Evolutionary conservation across 2,797 vertebrate genomes (phyloP).

Genomic region (Sebastes taczanowskii): DNA sequence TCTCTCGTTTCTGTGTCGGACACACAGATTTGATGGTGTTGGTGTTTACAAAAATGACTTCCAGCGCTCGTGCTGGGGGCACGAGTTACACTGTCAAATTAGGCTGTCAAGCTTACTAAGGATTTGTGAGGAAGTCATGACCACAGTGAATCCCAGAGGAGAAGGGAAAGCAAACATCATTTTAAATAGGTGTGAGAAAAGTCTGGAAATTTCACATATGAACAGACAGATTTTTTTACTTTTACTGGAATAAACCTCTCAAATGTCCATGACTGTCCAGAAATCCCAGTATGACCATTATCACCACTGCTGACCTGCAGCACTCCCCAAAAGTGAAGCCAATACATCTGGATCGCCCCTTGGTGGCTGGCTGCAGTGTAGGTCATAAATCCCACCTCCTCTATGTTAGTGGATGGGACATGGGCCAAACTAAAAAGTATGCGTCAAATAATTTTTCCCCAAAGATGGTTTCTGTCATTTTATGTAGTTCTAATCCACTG

Average conservation of each 20-base stretch:
- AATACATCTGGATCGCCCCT: too few relatives aligned
- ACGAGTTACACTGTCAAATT: constrained; percentile 49
- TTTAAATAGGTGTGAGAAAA: constrained; percentile 28
- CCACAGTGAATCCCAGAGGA: constrained; percentile 27
- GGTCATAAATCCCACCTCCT: too few relatives aligned
- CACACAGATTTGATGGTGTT: constrained; percentile 43
- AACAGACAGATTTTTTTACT: constrained; percentile 3
- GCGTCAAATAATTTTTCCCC: too few relatives aligned
- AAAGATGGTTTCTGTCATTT: too few relatives aligned
- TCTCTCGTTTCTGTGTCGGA: constrained; percentile 43
- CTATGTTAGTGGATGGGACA: too few relatives aligned
- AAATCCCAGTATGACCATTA: neutral
- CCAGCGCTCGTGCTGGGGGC: constrained; percentile 26
- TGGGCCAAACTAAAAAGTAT: too few relatives aligned
- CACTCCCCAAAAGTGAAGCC: neutral
- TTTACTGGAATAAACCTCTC: neutral
- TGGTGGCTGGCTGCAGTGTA: too few relatives aligned
- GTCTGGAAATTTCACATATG: constrained; percentile 1
- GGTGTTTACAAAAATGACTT: constrained; percentile 53
- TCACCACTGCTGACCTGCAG: neutral
- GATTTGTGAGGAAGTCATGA: constrained; percentile 49
- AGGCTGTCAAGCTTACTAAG: constrained; percentile 56
- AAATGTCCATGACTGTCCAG: neutral
- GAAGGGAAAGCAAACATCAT: constrained; percentile 15
- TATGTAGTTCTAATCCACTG: too few relatives aligned